phyloP scores from a whole-genome alignment of 1,140 invertebrate genomes.

The Brachionus paranguensis region DNA sequence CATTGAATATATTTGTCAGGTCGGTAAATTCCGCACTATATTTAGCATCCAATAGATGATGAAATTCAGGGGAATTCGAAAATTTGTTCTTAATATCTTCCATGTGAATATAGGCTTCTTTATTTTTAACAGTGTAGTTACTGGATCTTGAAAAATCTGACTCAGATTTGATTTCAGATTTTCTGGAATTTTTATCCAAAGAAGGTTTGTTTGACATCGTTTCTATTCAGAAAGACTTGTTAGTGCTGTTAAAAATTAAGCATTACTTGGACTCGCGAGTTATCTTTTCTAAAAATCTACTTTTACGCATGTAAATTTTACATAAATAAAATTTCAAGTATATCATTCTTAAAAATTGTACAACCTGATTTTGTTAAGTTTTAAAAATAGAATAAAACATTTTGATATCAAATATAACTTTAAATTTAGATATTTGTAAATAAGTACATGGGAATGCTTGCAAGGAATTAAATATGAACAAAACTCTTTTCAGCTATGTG shows the following conservation, averaged over 20 bases:
- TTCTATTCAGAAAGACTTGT: background rate
- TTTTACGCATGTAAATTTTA: background rate
- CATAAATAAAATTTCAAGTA: background rate
- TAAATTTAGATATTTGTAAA: background rate
- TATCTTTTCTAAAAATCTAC: background rate
- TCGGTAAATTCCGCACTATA: background rate
- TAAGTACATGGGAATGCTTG: background rate
- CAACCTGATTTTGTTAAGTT: background rate
- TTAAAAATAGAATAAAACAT: background rate
- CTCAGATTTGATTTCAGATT: slow-evolving; percentile 5
- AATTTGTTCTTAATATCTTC: background rate
- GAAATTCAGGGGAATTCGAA: background rate
- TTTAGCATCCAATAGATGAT: background rate
- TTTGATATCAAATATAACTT: background rate
- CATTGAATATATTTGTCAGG: slow-evolving; percentile 1
- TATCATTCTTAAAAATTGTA: background rate
- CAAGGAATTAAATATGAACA: background rate
- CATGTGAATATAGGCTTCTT: slow-evolving; percentile 15
- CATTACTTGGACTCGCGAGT: background rate
- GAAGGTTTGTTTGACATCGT: background rate
- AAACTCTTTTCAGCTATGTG: background rate
- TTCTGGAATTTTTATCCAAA: background rate
- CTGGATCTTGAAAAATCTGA: background rate
- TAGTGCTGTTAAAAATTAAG: background rate
- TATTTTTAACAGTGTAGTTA: background rate